Conservation (phyloP, 1,140 invertebrate species). For the Lysiphlebus fabarum region DNA sequence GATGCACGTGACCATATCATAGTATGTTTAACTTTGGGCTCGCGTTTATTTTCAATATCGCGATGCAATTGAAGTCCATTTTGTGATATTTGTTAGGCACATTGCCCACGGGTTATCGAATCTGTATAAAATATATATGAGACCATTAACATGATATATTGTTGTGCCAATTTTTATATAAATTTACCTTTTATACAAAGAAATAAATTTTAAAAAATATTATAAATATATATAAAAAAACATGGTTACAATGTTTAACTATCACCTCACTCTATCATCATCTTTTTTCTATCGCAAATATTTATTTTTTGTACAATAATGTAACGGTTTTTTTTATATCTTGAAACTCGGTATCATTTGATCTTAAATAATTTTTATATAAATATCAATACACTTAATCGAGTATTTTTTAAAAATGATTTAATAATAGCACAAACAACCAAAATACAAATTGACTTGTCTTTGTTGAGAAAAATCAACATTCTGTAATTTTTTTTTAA, state of each 20-base stretch:
- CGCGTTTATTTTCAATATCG: conserved; percentile 37
- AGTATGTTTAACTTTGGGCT: conserved; percentile 4
- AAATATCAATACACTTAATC: no score
- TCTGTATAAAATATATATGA: conserved; percentile 18
- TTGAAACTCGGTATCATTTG: background rate
- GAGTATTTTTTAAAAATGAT: no score
- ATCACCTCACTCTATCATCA: conserved; percentile 20
- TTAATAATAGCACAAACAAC: no score
- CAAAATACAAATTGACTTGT: no score
- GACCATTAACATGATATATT: conserved; percentile 41
- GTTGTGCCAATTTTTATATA: conserved; percentile 21
- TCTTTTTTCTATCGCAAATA: no score
- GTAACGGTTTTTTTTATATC: conserved; percentile 22
- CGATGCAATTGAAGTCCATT: conserved; percentile 32
- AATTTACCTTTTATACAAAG: conserved; percentile 22
- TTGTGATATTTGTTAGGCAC: conserved; percentile 32
- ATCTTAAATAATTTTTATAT: no score
- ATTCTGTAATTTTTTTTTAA: no score
- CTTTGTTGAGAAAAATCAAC: no score
- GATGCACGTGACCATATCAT: conserved; percentile 15
- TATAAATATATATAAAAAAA: no score
- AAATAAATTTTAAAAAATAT: no score
- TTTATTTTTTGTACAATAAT: no score
- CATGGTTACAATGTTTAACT: conserved; percentile 24
- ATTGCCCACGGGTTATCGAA: conserved; percentile 30